Base-by-base conservation (phyloP, 2,888 invertebrate genomes). In the Nycteola revayana region DNA sequence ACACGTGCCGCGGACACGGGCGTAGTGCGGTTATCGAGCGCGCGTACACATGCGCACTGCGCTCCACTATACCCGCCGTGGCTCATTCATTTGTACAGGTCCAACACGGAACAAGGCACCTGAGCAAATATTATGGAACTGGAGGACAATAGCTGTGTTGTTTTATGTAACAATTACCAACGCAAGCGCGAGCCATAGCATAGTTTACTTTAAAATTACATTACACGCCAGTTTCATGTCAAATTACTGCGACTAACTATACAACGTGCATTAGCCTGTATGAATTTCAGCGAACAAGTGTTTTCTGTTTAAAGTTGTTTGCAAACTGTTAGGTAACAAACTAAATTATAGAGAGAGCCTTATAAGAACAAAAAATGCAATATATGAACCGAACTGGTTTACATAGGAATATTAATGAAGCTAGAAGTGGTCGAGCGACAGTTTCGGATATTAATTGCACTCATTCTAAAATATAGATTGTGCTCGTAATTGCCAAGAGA, bases 1-100 rank as follows among this genome's bases (percentile, higher is more conserved):
- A 70, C 83, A 83, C 84, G 81, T 81, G 80, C 75, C 67, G 58
- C 59, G 62, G 51, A 65, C 66, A 62, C 73, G 74, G 74, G 66
- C 75, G 76, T 81, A 79, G 79, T 79, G 81, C 79, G 75, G 72
- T 67, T 85, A 86, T 86, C 81, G 86, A 86, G 67, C 84, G 59
- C 59, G 78, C 73, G 75, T 81, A 76, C 77, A 82, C 86, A 83
- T 86, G 86, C 87, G 87, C 86, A 82, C 47, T 65, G 48, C 51
- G 34, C 60, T 42, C 50, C 65, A 54, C 49, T 51, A 54, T 49
- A 39, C 46, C 31, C 41, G 49, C 58, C 65, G 66, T 67, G 62
- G 71, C 80, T 80, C 85, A 85, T 86, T 85, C 83, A 83, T 75
- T 75, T 72, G 66, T 61, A 59, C 62, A 61, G 57, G 60, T 61